A percentile compares a stretch with the other conserved stretches of the same genome.
Conservation (phyloP, 2,113 vertebrate species). For the Hemichromis elongatus region DNA sequence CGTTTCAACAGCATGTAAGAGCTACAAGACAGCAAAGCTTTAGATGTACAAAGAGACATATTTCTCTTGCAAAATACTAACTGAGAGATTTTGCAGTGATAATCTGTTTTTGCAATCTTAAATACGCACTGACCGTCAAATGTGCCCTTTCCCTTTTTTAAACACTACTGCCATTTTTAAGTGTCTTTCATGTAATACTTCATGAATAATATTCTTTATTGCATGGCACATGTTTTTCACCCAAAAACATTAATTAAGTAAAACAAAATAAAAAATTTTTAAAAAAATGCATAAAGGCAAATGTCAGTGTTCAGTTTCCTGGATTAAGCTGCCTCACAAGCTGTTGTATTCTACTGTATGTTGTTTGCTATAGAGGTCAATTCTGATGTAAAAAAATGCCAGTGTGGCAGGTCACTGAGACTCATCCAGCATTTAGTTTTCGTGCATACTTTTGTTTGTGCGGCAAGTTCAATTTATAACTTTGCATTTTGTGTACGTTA, state of each 20-base stretch:
- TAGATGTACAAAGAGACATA: slow-evolving; percentile 20
- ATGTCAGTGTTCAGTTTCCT: background rate
- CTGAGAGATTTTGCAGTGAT: background rate
- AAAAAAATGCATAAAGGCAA: background rate
- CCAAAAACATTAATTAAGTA: background rate
- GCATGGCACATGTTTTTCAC: background rate
- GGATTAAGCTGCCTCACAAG: background rate
- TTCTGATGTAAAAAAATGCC: background rate
- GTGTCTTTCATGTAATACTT: background rate
- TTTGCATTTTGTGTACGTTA: background rate
- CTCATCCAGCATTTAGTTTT: background rate
- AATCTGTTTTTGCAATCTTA: background rate
- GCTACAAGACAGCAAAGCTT: slow-evolving; percentile 22
- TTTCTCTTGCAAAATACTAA: background rate
- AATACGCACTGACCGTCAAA: background rate
- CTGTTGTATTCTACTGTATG: background rate
- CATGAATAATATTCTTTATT: no score
- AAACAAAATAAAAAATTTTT: background rate
- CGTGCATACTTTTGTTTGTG: background rate
- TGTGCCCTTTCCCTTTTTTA: background rate
- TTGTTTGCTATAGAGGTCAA: background rate
- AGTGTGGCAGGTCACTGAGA: background rate
- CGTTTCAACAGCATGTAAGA: slow-evolving; percentile 47
- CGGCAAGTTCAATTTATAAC: background rate
- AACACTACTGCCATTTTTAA: background rate